Evolutionary conservation across 2,888 invertebrate genomes (phyloP).

Genomic region (Drosophila sordidula): DNA sequence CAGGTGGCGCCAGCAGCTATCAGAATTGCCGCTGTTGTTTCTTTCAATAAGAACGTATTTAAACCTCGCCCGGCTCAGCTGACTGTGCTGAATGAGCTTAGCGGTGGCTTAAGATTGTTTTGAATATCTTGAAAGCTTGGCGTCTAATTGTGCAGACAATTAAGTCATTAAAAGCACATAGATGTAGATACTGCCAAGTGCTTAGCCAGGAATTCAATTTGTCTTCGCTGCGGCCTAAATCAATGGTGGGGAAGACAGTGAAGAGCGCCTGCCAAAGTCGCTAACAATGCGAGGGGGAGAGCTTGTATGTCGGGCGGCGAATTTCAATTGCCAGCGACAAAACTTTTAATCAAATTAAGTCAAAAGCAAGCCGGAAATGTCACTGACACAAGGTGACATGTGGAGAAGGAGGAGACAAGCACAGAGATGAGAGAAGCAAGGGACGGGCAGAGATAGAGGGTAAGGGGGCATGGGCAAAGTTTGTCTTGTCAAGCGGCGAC

Average conservation of each 20-base stretch:
- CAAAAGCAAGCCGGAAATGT: conserved; percentile 67
- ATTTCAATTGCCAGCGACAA: conserved; percentile 46
- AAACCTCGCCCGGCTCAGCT: conserved; percentile 9
- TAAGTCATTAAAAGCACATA: conserved; percentile 62
- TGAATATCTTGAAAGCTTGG: conserved; percentile 44
- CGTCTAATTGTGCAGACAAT: conserved; percentile 69
- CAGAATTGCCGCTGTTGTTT: neutral
- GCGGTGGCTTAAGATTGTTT: conserved; percentile 29
- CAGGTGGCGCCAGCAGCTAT: conserved; percentile 15
- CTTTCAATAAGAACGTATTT: neutral
- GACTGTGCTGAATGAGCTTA: conserved; percentile 24
- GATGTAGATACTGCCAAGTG: conserved; percentile 20
- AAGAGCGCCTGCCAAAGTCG: conserved; percentile 5
- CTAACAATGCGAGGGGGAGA: conserved; percentile 30
- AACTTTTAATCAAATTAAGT: conserved; percentile 80
- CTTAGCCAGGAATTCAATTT: conserved; percentile 51
- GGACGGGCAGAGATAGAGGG: neutral
- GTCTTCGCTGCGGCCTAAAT: conserved; percentile 37
- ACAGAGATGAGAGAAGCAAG: neutral
- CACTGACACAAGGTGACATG: conserved; percentile 73
- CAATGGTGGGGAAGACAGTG: conserved; percentile 14
- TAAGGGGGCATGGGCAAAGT: conserved; percentile 39
- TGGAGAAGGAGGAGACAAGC: conserved; percentile 14
- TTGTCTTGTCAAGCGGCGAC: conserved; percentile 62
- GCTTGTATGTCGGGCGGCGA: conserved; percentile 26